A percentile compares a stretch with the other conserved stretches of the same genome.
Evolutionary conservation across 92 coral and sea anemone species (phyloP).

Genomic region (Zoanthus sansibaricus): DNA sequence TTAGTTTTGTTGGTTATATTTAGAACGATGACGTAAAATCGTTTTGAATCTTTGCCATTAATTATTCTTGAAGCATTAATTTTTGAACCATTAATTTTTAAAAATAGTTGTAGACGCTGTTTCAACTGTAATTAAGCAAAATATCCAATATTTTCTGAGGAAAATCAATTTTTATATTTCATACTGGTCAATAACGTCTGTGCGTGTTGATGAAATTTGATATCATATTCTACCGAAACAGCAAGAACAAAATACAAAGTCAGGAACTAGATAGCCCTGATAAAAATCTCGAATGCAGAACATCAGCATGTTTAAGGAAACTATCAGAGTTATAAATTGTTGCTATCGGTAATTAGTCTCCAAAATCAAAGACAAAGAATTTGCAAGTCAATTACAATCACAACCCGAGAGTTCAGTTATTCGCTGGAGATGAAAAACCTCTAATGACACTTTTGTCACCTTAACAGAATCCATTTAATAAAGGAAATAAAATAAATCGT

Average conservation of each 20-base stretch:
- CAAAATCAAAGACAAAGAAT: neutral
- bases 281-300: slow-evolving; percentile 40
- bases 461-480: slow-evolving; percentile 12
- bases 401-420: slow-evolving; percentile 9
- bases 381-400: slow-evolving; percentile 1
- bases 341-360: neutral
- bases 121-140: neutral
- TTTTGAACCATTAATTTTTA: neutral
- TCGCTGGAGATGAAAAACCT: neutral
- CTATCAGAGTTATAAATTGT: slow-evolving; percentile 4
- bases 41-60: too few relatives aligned
- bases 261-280: slow-evolving; percentile 21
- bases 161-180: neutral
- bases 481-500: slow-evolving; percentile 10
- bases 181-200: neutral
- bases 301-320: slow-evolving; percentile 23
- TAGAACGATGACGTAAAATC: too few relatives aligned
- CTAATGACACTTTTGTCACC: slow-evolving; percentile 19
- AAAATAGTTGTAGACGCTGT: too few relatives aligned
- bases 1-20: too few relatives aligned
- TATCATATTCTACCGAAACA: neutral
- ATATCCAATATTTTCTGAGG: neutral
- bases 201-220: slow-evolving; percentile 4
- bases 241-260: neutral
- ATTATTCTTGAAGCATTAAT: neutral